A percentile compares a stretch with the other conserved stretches of the same genome.
Conservation (phyloP, 2,797 vertebrate species). For the Eulemur albifrons region DNA sequence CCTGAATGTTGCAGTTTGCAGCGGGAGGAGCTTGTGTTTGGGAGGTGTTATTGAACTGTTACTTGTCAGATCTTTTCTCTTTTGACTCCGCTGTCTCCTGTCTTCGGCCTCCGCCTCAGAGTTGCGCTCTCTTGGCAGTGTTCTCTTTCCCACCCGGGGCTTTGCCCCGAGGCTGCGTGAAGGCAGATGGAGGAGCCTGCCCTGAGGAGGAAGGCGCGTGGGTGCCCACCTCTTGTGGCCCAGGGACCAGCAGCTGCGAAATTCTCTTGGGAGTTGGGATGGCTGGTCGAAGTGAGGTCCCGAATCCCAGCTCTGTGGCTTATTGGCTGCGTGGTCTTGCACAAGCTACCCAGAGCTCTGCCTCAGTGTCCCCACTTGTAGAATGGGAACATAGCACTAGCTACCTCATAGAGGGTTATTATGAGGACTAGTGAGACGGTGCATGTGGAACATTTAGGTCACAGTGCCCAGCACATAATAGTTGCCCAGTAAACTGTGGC, state of each 20-base stretch:
- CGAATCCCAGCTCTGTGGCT: not conserved
- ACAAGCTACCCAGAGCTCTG: not conserved
- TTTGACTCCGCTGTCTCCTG: not conserved
- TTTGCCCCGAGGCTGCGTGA: not conserved
- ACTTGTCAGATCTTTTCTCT: not conserved
- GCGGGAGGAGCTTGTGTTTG: not conserved
- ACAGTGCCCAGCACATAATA: constrained; percentile 19
- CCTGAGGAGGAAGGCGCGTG: not conserved
- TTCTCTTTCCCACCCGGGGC: not conserved
- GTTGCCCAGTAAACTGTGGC: not conserved
- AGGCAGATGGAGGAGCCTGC: not conserved
- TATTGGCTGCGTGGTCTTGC: not conserved
- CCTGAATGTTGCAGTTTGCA: rapidly evolving
- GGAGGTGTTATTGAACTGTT: not conserved
- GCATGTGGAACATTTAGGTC: constrained; percentile 5
- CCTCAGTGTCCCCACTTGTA: constrained; percentile 27
- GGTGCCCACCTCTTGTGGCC: not conserved
- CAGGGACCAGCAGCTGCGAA: not conserved
- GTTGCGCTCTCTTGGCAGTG: not conserved
- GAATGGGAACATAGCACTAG: not conserved
- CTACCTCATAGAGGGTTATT: constrained; percentile 72
- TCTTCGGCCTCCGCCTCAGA: too few species aligned
- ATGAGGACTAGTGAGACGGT: constrained; percentile 31
- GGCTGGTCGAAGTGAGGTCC: not conserved
- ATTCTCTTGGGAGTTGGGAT: not conserved